These are phyloP conservation scores for Diabrotica undecimpunctata DNA, from an alignment of 1,140 invertebrate species.

Conservation along the genomic window DNA sequence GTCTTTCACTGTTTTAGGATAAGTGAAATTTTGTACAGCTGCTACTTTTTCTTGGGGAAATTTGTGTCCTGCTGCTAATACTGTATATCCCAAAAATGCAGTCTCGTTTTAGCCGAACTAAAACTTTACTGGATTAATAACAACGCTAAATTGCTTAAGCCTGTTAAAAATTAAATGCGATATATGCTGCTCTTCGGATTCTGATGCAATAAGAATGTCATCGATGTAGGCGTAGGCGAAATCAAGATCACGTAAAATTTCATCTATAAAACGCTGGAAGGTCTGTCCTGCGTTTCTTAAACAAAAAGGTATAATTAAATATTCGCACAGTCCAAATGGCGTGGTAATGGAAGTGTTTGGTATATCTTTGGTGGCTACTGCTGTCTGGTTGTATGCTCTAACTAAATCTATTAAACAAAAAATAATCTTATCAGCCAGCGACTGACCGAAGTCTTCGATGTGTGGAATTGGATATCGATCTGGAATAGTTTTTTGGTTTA, in stretches of 20 bases:
- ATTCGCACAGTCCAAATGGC: slow-evolving; percentile 45
- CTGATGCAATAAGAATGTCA: too few species aligned
- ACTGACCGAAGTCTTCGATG: slow-evolving; percentile 39
- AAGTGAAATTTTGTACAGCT: slow-evolving; percentile 26
- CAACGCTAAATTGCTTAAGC: slow-evolving; percentile 54
- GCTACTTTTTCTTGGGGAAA: slow-evolving; percentile 39
- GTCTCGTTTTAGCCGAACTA: slow-evolving; percentile 30
- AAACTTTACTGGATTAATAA: slow-evolving; percentile 39
- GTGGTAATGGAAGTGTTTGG: slow-evolving; percentile 45
- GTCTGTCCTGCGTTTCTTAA: slow-evolving; percentile 44
- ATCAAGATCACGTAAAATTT: too few species aligned
- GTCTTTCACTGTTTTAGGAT: slow-evolving; percentile 24
- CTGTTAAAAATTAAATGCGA: too few species aligned
- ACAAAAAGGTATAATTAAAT: slow-evolving; percentile 30
- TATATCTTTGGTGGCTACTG: slow-evolving; percentile 41
- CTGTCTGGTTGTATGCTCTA: slow-evolving; percentile 51
- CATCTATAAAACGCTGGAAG: too few species aligned
- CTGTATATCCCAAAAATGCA: slow-evolving; percentile 38
- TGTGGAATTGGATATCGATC: slow-evolving; percentile 42
- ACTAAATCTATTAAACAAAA: slow-evolving; percentile 50
- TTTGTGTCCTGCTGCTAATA: slow-evolving; percentile 33
- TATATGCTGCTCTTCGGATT: too few species aligned
- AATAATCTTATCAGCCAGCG: slow-evolving; percentile 41
- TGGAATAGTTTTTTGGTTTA: slow-evolving; percentile 47
- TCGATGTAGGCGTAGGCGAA: too few species aligned